Conservation (phyloP, 2,113 vertebrate species). For the Gallinago jamesoni region DNA sequence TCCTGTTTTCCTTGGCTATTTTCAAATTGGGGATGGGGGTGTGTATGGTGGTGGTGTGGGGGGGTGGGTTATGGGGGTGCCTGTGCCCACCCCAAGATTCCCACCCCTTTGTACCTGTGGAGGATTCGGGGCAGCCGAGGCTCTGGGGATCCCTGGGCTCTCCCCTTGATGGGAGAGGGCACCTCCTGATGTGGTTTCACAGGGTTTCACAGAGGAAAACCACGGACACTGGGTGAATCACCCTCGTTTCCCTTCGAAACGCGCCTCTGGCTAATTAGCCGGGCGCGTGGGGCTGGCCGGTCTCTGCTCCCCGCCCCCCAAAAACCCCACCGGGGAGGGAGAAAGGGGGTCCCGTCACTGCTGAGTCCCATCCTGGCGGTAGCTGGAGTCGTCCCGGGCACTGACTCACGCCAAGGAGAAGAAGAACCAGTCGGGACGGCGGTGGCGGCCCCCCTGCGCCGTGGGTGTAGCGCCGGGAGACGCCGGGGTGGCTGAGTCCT, state of each 20-base stretch:
- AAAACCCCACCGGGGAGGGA: background rate
- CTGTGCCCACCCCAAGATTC: background rate
- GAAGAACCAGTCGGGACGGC: conserved; percentile 48
- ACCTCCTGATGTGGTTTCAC: background rate
- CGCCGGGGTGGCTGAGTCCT: conserved; percentile 8
- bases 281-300: fast-evolving
- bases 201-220: background rate
- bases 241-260: background rate
- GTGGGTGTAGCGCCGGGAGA: background rate
- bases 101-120: background rate
- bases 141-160: background rate
- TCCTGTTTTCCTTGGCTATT: background rate
- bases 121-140: background rate
- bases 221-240: background rate
- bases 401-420: conserved; percentile 27
- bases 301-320: background rate
- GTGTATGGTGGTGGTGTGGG: background rate
- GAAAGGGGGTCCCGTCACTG: background rate
- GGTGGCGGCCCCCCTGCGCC: background rate
- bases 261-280: background rate
- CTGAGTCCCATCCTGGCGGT: background rate
- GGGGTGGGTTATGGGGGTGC: too few relatives aligned
- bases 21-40: background rate
- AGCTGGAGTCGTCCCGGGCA: background rate
- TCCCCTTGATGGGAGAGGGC: background rate